A percentile compares a stretch with the other conserved stretches of the same genome.
Conservation (phyloP, 2,797 vertebrate species). For the Rhynchonycteris naso region DNA sequence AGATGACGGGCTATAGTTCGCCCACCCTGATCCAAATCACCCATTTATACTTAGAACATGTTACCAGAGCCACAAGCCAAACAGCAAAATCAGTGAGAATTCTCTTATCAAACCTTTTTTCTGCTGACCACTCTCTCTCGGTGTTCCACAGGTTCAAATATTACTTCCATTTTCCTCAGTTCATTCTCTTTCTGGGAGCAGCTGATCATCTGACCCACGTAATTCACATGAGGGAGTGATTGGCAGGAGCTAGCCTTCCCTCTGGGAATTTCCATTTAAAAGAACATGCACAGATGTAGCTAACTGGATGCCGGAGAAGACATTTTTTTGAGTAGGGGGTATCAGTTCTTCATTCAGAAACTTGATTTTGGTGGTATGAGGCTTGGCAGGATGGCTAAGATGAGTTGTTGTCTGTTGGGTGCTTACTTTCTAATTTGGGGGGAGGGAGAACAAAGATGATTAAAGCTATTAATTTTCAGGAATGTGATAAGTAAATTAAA, state of each 20-base stretch:
- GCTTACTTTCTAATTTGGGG: neutral
- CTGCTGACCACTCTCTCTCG: neutral
- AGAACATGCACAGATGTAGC: neutral
- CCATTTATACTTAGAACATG: neutral
- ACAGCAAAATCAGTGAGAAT: neutral
- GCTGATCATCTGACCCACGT: slow-evolving; percentile 1
- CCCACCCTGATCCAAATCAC: neutral
- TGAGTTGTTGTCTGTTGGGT: neutral
- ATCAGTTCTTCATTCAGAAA: neutral
- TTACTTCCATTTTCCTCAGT: slow-evolving; percentile 9
- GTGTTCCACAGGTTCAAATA: neutral
- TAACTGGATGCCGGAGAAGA: neutral
- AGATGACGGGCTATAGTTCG: neutral
- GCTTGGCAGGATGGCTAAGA: neutral
- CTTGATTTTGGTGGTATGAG: neutral
- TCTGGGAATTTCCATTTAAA: slow-evolving; percentile 44
- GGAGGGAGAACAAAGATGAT: neutral
- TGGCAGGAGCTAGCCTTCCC: neutral
- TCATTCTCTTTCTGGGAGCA: neutral
- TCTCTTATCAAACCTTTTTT: neutral
- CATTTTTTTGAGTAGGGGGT: neutral
- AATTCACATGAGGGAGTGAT: slow-evolving; percentile 24
- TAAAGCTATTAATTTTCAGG: neutral
- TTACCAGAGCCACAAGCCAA: neutral
- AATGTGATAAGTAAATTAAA: neutral